Percentiles rank a stretch among this genome's conserved stretches.
These are phyloP conservation scores for Argyra leucocephala DNA, from an alignment of 2,888 invertebrate genomes.

Conservation along the genomic window DNA sequence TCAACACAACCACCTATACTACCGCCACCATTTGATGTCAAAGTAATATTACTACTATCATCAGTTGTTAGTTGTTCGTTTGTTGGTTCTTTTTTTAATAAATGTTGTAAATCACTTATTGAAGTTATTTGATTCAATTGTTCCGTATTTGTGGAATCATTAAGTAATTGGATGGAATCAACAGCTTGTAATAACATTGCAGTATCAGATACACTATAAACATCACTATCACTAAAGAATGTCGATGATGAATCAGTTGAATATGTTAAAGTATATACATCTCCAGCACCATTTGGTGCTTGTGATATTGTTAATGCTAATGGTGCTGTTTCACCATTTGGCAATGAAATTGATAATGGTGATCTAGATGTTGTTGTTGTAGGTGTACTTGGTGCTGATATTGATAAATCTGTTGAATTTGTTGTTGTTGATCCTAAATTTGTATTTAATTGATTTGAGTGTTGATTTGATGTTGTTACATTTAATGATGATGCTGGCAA, in stretches of 20 bases:
- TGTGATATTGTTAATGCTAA: slow-evolving; percentile 41
- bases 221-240: slow-evolving; percentile 59
- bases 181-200: slow-evolving; percentile 57
- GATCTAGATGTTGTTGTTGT: slow-evolving; percentile 41
- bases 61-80: slow-evolving; percentile 10
- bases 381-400: slow-evolving; percentile 45
- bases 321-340: slow-evolving; percentile 36
- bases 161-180: slow-evolving; percentile 55
- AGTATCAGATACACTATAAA: slow-evolving; percentile 63
- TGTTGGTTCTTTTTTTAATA: background rate
- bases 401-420: slow-evolving; percentile 20
- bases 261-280: slow-evolving; percentile 52
- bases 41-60: slow-evolving; percentile 18
- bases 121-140: background rate
- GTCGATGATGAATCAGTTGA: slow-evolving; percentile 52
- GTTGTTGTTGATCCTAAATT: slow-evolving; percentile 23
- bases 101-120: background rate
- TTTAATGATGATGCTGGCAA: slow-evolving; percentile 32
- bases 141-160: slow-evolving; percentile 48
- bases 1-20: slow-evolving; percentile 12
- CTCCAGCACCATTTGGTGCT: slow-evolving; percentile 43
- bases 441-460: slow-evolving; percentile 24
- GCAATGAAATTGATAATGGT: slow-evolving; percentile 32
- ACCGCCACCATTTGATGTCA: background rate
- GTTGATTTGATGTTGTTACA: slow-evolving; percentile 24